phyloP scores from a whole-genome alignment of 2,113 vertebrate species.

The Platycercus adscitus region DNA sequence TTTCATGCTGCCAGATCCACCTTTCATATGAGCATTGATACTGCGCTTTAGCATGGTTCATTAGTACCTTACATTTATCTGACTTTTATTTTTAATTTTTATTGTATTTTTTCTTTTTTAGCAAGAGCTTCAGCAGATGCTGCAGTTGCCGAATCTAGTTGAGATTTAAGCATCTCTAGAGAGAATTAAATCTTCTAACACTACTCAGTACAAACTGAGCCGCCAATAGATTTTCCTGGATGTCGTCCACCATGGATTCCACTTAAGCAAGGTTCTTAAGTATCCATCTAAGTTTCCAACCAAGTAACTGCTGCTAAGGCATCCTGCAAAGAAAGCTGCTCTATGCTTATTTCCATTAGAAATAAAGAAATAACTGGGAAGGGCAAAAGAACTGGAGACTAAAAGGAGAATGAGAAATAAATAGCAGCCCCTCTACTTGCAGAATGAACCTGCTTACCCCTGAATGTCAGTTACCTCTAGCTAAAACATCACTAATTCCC shows the following conservation, averaged over 20 bases:
- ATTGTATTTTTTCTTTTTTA: background rate
- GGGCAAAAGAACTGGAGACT: background rate
- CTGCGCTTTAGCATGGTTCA: background rate
- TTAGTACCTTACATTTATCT: background rate
- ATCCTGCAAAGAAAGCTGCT: conserved; percentile 41
- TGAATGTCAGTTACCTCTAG: background rate
- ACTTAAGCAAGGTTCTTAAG: conserved; percentile 63
- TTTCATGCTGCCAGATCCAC: background rate
- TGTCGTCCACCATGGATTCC: conserved; percentile 63
- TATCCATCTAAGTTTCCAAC: conserved; percentile 66
- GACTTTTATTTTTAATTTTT: background rate
- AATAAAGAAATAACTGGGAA: conserved; percentile 40
- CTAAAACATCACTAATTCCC: background rate
- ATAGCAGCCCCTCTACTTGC: background rate
- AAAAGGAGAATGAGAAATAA: background rate
- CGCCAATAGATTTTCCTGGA: conserved; percentile 72
- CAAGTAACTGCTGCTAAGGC: conserved; percentile 58
- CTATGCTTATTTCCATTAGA: conserved; percentile 57
- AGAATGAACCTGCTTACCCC: background rate
- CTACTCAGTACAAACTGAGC: conserved; percentile 47
- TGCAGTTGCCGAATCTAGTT: background rate
- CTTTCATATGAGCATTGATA: background rate
- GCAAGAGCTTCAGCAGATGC: conserved; percentile 18
- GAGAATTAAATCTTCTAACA: conserved; percentile 70
- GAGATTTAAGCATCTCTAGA: conserved; percentile 67